Percentiles rank a stretch among this genome's conserved stretches.
phyloP scores from a whole-genome alignment of 2,113 vertebrate species.

The Ceuthmochares aereus region DNA sequence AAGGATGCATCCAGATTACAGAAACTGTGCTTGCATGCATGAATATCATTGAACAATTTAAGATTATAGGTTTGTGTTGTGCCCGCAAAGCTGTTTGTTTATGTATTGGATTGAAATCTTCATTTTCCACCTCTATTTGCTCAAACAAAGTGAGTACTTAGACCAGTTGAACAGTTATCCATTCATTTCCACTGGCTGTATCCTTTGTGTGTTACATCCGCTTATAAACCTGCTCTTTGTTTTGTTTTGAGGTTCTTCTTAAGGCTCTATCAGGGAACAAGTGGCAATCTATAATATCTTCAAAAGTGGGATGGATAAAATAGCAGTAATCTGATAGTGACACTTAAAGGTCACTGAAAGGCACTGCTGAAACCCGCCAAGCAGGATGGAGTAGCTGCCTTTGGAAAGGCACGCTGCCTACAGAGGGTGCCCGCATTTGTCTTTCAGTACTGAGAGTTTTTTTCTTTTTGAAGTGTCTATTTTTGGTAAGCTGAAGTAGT shows the following conservation, averaged over 20 bases:
- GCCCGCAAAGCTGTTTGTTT: constrained; percentile 1
- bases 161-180: constrained; percentile 11
- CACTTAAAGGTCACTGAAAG: constrained; percentile 27
- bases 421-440: neutral
- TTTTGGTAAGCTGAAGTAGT: neutral
- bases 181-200: constrained; percentile 17
- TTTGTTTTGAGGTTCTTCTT: constrained; percentile 51
- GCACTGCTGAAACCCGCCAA: neutral
- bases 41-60: neutral
- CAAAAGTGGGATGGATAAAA: constrained; percentile 25
- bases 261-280: neutral
- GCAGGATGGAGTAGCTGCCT: neutral
- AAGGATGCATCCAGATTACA: neutral
- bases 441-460: neutral
- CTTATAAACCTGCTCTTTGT: neutral
- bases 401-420: neutral
- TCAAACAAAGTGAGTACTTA: neutral
- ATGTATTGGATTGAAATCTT: constrained; percentile 12
- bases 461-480: neutral
- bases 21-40: neutral
- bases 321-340: constrained; percentile 33
- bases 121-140: neutral
- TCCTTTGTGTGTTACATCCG: neutral
- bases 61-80: neutral
- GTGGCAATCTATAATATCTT: constrained; percentile 19